Conservation (phyloP, 2,113 vertebrate species). For the Ameiurus melas region DNA sequence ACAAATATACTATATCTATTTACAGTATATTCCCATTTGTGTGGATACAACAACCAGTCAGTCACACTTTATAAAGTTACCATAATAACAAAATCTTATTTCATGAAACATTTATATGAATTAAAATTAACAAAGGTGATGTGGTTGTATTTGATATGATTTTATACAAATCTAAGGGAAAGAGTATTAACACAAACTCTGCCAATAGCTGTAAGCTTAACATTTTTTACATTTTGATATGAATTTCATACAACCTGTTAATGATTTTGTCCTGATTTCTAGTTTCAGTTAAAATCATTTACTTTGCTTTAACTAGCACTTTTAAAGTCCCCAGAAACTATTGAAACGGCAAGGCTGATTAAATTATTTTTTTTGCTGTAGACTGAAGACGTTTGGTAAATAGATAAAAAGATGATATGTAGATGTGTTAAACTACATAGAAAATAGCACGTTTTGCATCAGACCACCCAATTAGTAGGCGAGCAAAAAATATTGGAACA, state of each 20-base stretch:
- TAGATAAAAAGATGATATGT: no score
- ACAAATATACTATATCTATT: neutral
- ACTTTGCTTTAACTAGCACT: neutral
- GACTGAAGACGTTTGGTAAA: no score
- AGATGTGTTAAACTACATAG: no score
- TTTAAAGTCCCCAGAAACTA: neutral
- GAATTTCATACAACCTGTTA: neutral
- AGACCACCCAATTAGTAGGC: no score
- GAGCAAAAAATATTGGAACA: no score
- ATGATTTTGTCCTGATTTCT: neutral
- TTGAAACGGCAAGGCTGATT: no score
- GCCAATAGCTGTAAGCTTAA: neutral
- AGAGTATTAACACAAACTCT: neutral
- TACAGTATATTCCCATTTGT: neutral
- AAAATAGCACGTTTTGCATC: no score
- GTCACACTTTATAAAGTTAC: neutral
- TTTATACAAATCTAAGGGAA: neutral
- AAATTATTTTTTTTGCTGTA: no score
- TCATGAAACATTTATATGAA: neutral
- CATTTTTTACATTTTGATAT: neutral
- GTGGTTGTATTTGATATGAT: neutral
- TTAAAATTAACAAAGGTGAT: neutral
- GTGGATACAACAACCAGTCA: neutral
- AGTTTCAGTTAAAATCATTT: neutral
- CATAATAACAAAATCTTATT: neutral